These are phyloP conservation scores for Stichopus chloronotus DNA, from an alignment of 35 echinoderm and acorn worm genomes.

Conservation along the genomic window DNA sequence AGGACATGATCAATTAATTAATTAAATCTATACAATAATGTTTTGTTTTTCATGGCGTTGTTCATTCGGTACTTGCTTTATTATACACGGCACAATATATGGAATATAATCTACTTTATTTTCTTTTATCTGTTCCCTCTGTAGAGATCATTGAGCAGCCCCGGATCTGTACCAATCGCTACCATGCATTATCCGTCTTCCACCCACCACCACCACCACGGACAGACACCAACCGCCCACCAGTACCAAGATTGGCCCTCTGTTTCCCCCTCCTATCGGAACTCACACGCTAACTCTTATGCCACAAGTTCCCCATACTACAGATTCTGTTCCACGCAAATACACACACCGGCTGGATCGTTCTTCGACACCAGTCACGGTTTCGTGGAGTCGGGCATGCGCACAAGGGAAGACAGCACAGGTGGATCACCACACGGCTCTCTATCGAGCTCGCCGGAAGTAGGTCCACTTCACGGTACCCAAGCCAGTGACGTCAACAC, in stretches of 20 bases:
- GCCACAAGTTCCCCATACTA: slow-evolving; percentile 39
- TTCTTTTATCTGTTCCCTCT: neutral
- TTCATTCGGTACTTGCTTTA: too few relatives aligned
- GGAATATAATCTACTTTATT: too few relatives aligned
- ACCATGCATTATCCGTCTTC: slow-evolving; percentile 59
- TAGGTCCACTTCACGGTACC: slow-evolving; percentile 35
- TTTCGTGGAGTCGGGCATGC: slow-evolving; percentile 39
- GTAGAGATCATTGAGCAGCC: slow-evolving; percentile 58
- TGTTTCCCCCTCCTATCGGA: slow-evolving; percentile 45
- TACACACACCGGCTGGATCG: slow-evolving; percentile 42
- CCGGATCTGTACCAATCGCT: slow-evolving; percentile 39
- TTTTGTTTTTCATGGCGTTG: too few relatives aligned
- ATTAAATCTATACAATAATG: too few relatives aligned
- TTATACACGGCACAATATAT: too few relatives aligned
- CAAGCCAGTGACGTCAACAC: slow-evolving; percentile 21
- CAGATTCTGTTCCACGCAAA: slow-evolving; percentile 55
- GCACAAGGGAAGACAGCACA: slow-evolving; percentile 37
- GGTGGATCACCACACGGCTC: slow-evolving; percentile 48
- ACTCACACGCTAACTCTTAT: slow-evolving; percentile 40
- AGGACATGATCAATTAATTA: too few relatives aligned
- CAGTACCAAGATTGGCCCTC: slow-evolving; percentile 57
- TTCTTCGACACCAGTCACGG: slow-evolving; percentile 47
- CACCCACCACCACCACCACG: slow-evolving; percentile 41
- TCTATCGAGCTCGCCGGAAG: slow-evolving; percentile 50
- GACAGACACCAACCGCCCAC: slow-evolving; percentile 33